phyloP scores from a whole-genome alignment of 2,888 invertebrate species.

The Rhingia campestris region DNA sequence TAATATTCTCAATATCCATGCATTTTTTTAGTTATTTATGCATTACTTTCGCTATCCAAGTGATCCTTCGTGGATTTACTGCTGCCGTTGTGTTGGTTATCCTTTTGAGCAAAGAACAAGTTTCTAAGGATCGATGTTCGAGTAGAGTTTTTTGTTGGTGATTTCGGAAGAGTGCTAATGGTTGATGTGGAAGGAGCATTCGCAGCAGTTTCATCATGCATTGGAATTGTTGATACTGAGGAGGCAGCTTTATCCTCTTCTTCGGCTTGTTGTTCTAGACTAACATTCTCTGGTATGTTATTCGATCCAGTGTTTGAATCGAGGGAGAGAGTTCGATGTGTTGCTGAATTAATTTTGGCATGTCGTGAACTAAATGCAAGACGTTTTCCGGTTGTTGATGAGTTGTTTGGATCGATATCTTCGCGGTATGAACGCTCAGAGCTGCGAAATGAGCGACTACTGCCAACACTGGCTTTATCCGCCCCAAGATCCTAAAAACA shows the following conservation, averaged over 20 bases:
- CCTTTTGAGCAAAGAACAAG: constrained; percentile 76
- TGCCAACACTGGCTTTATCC: constrained; percentile 77
- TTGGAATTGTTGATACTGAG: constrained; percentile 48
- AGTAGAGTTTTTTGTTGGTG: constrained; percentile 72
- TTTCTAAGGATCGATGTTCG: constrained; percentile 76
- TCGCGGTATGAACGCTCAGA: constrained; percentile 77
- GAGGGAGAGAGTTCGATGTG: constrained; percentile 76
- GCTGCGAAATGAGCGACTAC: constrained; percentile 77
- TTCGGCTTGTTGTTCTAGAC: constrained; percentile 76
- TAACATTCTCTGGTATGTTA: constrained; percentile 77
- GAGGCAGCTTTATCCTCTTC: constrained; percentile 74
- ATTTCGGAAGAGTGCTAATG: constrained; percentile 23
- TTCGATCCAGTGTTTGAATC: constrained; percentile 77
- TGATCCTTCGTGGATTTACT: constrained; percentile 55
- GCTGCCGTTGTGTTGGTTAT: constrained; percentile 54
- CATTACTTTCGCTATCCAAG: constrained; percentile 59
- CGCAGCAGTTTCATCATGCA: constrained; percentile 24
- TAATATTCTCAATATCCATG: constrained; percentile 15
- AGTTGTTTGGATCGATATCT: constrained; percentile 75
- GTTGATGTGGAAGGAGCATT: neutral
- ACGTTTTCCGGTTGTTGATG: constrained; percentile 75
- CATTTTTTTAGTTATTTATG: constrained; percentile 31
- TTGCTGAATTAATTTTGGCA: constrained; percentile 75
- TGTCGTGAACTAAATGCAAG: constrained; percentile 75
- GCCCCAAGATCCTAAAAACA: constrained; percentile 75